These are phyloP conservation scores for Agriopis aurantiaria DNA, from an alignment of 2,888 invertebrate genomes.

Conservation along the genomic window DNA sequence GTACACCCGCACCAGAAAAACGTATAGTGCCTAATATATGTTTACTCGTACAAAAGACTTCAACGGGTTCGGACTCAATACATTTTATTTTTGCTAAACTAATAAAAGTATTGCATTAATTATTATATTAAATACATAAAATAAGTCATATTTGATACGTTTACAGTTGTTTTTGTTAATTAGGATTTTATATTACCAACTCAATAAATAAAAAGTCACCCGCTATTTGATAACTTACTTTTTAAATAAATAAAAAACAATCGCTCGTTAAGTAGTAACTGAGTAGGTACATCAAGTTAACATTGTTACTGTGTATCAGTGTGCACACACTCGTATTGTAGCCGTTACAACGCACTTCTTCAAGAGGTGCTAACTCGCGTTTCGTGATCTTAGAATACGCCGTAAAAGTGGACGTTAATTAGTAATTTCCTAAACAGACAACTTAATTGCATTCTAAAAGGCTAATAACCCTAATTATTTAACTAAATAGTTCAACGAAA, in stretches of 20 bases:
- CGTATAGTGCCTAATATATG: neutral
- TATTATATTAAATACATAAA: neutral
- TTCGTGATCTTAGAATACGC: conserved; percentile 76
- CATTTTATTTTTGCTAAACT: neutral
- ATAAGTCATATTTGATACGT: neutral
- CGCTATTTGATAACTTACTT: too few species aligned
- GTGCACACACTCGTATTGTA: conserved; percentile 7
- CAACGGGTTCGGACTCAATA: conserved; percentile 22
- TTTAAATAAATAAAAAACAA: neutral
- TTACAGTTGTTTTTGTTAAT: neutral
- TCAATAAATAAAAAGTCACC: neutral
- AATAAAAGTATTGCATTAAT: neutral
- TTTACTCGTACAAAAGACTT: conserved; percentile 30
- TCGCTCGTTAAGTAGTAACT: neutral
- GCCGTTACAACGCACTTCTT: conserved; percentile 58
- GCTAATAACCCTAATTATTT: conserved; percentile 48
- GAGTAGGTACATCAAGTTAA: neutral
- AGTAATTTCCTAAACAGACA: conserved; percentile 67
- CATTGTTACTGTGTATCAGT: neutral
- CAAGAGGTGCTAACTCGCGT: conserved; percentile 75
- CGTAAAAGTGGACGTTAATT: conserved; percentile 73
- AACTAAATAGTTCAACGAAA: conserved; percentile 44
- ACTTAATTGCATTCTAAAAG: conserved; percentile 56
- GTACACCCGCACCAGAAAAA: neutral
- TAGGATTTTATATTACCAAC: neutral